These are phyloP conservation scores for Phasianus colchicus DNA, from an alignment of 2,113 vertebrate genomes.

Conservation along the genomic window DNA sequence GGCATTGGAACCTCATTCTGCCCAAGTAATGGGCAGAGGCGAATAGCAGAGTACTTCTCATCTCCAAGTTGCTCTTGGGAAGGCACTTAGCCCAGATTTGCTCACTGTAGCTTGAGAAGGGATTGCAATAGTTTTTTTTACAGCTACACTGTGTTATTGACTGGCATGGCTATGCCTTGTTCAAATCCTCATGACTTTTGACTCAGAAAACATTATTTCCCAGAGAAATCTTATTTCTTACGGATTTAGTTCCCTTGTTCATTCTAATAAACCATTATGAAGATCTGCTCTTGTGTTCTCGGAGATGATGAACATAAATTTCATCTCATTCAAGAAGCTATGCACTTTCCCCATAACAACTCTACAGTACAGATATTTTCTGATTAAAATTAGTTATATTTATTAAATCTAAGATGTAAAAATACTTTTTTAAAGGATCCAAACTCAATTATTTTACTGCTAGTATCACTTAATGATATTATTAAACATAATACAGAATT, in stretches of 20 bases:
- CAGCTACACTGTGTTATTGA: background rate
- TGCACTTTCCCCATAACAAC: background rate
- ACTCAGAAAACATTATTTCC: background rate
- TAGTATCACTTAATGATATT: background rate
- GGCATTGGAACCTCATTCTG: accelerated
- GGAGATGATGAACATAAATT: background rate
- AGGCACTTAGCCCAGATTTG: too few species aligned
- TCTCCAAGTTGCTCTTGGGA: background rate
- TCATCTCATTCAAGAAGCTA: background rate
- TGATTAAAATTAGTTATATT: background rate
- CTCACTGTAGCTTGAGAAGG: background rate
- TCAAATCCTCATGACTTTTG: background rate
- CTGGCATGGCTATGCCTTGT: background rate
- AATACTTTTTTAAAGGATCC: background rate
- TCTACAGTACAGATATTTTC: background rate
- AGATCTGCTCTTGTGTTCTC: background rate
- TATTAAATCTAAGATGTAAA: background rate
- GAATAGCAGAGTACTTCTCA: background rate
- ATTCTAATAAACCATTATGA: background rate
- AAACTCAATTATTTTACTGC: background rate
- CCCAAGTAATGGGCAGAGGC: background rate
- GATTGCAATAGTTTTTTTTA: background rate
- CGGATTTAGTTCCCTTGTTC: background rate
- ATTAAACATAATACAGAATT: background rate
- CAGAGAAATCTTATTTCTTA: background rate